A percentile compares a stretch with the other conserved stretches of the same genome.
Conservation (phyloP, 2,113 vertebrate species). For the Oncorhynchus masou region DNA sequence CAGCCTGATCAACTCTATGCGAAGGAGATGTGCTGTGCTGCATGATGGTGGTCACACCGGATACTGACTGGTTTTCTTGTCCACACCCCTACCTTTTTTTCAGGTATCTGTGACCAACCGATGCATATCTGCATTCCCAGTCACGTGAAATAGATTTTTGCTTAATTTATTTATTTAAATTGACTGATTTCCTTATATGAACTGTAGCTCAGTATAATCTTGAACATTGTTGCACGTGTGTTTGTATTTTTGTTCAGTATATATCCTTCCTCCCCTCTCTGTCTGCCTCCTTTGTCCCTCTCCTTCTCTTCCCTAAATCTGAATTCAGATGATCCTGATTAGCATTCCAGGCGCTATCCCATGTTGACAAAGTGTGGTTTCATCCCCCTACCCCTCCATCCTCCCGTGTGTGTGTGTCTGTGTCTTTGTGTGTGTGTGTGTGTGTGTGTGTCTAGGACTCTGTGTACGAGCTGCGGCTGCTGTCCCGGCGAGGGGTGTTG, state of each 20-base stretch:
- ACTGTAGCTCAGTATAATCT: too few relatives aligned
- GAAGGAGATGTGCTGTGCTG: too few relatives aligned
- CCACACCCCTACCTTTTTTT: too few relatives aligned
- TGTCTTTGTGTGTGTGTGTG: slow-evolving; percentile 5
- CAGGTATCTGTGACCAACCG: too few relatives aligned
- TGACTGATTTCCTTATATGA: too few relatives aligned
- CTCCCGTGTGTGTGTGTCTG: slow-evolving; percentile 26
- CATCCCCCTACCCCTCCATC: slow-evolving; percentile 41
- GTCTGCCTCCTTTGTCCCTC: background rate
- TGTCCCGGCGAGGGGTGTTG: slow-evolving; percentile 84
- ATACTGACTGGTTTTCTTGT: too few relatives aligned
- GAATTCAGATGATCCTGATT: slow-evolving; percentile 70
- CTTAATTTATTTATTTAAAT: too few relatives aligned
- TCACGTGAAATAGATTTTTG: too few relatives aligned
- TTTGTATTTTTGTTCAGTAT: background rate
- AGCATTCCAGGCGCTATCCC: slow-evolving; percentile 63
- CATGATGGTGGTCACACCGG: too few relatives aligned
- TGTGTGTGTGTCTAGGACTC: slow-evolving; percentile 73
- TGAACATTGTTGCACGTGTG: too few relatives aligned
- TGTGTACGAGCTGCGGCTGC: slow-evolving; percentile 88
- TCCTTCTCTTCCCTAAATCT: slow-evolving; percentile 23
- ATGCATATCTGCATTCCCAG: too few relatives aligned
- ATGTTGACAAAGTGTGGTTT: slow-evolving; percentile 73
- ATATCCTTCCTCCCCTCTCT: slow-evolving; percentile 11
- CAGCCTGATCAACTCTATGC: too few relatives aligned